These are phyloP conservation scores for Meda fulgida DNA, from an alignment of 2,797 vertebrate genomes.

Conservation along the genomic window DNA sequence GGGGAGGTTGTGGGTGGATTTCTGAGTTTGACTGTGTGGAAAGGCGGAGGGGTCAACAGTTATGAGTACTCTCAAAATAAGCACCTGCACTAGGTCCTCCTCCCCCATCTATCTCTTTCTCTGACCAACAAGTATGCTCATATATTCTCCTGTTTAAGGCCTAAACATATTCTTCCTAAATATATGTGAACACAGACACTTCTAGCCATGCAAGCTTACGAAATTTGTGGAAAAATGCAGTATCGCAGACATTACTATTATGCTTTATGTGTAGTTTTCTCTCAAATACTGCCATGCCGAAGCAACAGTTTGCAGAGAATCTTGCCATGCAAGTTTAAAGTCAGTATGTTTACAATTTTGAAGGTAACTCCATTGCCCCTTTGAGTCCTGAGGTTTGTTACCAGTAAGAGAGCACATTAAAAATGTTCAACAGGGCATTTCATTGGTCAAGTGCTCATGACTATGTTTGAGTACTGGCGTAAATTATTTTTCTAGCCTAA, in stretches of 20 bases:
- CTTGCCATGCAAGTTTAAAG: background rate
- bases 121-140: background rate
- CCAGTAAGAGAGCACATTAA: background rate
- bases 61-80: slow-evolving; percentile 53
- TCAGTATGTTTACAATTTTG: background rate
- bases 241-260: background rate
- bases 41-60: slow-evolving; percentile 48
- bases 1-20: slow-evolving; percentile 52
- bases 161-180: background rate
- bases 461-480: background rate
- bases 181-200: background rate
- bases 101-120: background rate
- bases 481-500: background rate
- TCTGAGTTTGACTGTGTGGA: slow-evolving; percentile 50
- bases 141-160: background rate
- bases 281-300: background rate
- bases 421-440: background rate
- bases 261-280: background rate
- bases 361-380: background rate
- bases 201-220: background rate
- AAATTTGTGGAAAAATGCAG: background rate
- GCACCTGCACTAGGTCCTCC: slow-evolving; percentile 43
- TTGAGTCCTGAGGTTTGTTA: background rate
- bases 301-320: background rate
- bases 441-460: background rate